Conservation (phyloP, 2,113 vertebrate species). For the Pseudorasbora parva region DNA sequence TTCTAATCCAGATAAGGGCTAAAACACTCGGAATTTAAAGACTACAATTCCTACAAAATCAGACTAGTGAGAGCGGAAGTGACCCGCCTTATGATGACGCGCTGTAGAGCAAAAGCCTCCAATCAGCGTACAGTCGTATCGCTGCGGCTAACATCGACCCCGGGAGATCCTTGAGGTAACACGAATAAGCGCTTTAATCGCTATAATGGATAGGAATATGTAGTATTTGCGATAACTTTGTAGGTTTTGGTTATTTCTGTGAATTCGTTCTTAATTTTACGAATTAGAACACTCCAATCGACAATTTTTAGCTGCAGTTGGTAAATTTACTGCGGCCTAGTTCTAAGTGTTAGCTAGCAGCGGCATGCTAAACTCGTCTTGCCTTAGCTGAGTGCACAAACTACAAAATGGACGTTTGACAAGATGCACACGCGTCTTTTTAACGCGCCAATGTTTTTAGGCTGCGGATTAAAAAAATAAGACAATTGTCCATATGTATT, state of each 20-base stretch:
- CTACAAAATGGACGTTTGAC: neutral
- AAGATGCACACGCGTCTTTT: neutral
- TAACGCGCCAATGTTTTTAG: neutral
- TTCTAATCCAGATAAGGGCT: neutral
- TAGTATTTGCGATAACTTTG: neutral
- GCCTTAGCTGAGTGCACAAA: neutral
- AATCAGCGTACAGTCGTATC: slow-evolving; percentile 41
- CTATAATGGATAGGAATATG: neutral
- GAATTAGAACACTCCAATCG: neutral
- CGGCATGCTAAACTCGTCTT: slow-evolving; percentile 70
- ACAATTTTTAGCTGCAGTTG: neutral
- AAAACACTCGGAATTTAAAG: neutral
- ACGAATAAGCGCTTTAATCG: neutral
- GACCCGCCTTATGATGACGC: slow-evolving; percentile 31
- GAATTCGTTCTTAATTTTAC: neutral
- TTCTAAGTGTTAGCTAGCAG: slow-evolving; percentile 26
- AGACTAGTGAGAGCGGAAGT: neutral
- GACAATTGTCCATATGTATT: neutral
- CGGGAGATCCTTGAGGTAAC: slow-evolving; percentile 65
- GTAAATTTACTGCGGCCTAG: slow-evolving; percentile 57
- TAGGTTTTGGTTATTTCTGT: neutral
- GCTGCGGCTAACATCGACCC: slow-evolving; percentile 49
- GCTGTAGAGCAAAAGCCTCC: slow-evolving; percentile 38
- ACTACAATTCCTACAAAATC: slow-evolving; percentile 37
- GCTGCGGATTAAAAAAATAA: too few relatives aligned